phyloP scores from a whole-genome alignment of 2,113 vertebrate genomes.

The Spea bombifrons region DNA sequence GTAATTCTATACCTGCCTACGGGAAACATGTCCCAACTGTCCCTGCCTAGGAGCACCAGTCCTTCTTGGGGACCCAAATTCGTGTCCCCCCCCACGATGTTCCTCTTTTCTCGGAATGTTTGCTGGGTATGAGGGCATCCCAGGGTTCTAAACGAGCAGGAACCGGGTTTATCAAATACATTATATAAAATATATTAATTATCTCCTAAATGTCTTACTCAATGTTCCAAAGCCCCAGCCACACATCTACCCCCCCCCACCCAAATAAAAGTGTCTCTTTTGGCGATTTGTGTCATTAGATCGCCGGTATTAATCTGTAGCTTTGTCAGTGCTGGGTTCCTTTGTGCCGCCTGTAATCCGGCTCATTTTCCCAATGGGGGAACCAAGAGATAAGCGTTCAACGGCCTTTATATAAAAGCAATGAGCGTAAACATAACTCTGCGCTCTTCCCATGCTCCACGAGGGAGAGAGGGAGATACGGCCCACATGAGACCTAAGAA shows the following conservation, averaged over 20 bases:
- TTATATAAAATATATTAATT: too few relatives aligned
- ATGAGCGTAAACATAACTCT: constrained; percentile 13
- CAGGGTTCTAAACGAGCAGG: too few relatives aligned
- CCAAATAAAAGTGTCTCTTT: too few relatives aligned
- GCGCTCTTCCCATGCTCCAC: not conserved
- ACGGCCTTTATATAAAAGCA: constrained; percentile 7
- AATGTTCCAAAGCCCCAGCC: too few relatives aligned
- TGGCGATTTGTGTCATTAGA: too few relatives aligned
- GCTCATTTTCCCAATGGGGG: not conserved
- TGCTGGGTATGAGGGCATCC: too few relatives aligned
- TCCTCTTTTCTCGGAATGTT: too few relatives aligned
- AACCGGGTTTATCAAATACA: too few relatives aligned
- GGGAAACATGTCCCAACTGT: not conserved
- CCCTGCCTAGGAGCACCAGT: not conserved
- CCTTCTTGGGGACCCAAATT: not conserved
- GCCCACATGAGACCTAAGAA: not conserved
- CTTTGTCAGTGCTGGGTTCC: not conserved
- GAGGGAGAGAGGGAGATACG: not conserved
- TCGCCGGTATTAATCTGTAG: too few relatives aligned
- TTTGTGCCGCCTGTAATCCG: not conserved
- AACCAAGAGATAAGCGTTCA: not conserved
- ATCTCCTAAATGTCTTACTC: too few relatives aligned
- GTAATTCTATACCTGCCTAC: not conserved
- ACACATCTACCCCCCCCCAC: too few relatives aligned
- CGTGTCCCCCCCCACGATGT: too few relatives aligned